A percentile compares a stretch with the other conserved stretches of the same genome.
phyloP scores from a whole-genome alignment of 2,888 invertebrate species.

The Orthosia incerta region DNA sequence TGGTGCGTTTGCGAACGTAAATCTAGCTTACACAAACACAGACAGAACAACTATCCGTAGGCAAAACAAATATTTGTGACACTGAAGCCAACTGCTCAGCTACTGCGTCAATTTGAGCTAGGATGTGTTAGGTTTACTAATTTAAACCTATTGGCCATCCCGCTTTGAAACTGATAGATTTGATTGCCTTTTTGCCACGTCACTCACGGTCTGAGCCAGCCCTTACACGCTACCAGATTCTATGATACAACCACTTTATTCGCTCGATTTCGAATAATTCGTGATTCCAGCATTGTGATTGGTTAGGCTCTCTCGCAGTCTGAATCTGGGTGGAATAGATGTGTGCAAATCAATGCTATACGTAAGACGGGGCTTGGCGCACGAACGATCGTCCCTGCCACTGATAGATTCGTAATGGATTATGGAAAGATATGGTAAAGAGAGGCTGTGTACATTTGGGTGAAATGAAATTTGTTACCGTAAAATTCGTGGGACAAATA shows the following conservation, averaged over 20 bases:
- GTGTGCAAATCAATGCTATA: conserved; percentile 58
- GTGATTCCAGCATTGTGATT: conserved; percentile 49
- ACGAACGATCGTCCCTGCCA: conserved; percentile 49
- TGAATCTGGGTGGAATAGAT: conserved; percentile 46
- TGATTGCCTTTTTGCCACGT: conserved; percentile 15
- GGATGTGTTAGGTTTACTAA: conserved; percentile 21
- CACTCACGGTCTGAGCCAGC: conserved; percentile 7
- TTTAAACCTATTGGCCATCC: conserved; percentile 18
- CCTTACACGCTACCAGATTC: conserved; percentile 32
- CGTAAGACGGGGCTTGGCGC: conserved; percentile 44
- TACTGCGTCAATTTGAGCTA: conserved; percentile 15
- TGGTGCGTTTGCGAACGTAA: conserved; percentile 31
- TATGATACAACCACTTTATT: conserved; percentile 54
- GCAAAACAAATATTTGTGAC: conserved; percentile 35
- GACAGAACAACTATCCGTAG: conserved; percentile 7
- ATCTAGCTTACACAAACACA: conserved; percentile 42
- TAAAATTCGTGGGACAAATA: conserved; percentile 33
- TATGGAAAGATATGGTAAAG: conserved; percentile 64
- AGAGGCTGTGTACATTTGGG: conserved; percentile 49
- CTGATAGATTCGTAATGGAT: conserved; percentile 64
- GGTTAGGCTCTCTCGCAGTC: conserved; percentile 40
- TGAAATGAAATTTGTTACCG: conserved; percentile 54
- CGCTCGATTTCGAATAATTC: conserved; percentile 52
- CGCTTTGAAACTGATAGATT: conserved; percentile 1
- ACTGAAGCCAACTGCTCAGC: conserved; percentile 11